A percentile compares a stretch with the other conserved stretches of the same genome.
Conservation (phyloP, 2,888 invertebrate genomes). For the Apoda limacodes region DNA sequence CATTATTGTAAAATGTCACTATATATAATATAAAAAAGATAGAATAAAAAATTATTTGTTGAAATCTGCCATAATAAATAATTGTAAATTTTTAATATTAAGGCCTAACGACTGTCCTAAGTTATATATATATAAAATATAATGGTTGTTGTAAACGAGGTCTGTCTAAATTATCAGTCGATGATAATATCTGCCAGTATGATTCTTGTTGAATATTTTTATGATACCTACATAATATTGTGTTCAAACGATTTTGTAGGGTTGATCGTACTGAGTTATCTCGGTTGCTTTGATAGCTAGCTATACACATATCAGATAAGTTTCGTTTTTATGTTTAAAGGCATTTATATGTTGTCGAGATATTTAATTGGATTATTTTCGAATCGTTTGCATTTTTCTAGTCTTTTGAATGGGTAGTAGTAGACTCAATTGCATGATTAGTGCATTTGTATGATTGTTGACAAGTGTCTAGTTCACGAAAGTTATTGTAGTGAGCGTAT, state of each 20-base stretch:
- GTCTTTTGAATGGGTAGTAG: slow-evolving; percentile 44
- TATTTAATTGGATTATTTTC: slow-evolving; percentile 34
- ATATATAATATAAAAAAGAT: slow-evolving; percentile 31
- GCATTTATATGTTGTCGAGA: slow-evolving; percentile 32
- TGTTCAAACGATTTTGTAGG: too few relatives aligned
- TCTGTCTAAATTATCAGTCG: slow-evolving; percentile 33
- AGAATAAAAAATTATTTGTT: slow-evolving; percentile 52
- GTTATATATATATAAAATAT: too few relatives aligned
- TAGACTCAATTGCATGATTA: neutral
- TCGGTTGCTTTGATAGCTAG: too few relatives aligned
- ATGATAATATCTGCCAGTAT: slow-evolving; percentile 13
- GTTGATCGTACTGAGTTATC: too few relatives aligned
- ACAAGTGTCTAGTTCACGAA: too few relatives aligned
- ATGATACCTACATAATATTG: slow-evolving; percentile 39
- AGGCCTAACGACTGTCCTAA: slow-evolving; percentile 67
- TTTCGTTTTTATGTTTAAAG: too few relatives aligned
- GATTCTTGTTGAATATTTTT: slow-evolving; percentile 41
- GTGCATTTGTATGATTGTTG: too few relatives aligned
- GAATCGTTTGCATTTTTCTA: slow-evolving; percentile 66
- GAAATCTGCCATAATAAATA: slow-evolving; percentile 68
- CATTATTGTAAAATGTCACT: slow-evolving; percentile 57
- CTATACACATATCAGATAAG: too few relatives aligned
- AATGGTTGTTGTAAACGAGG: slow-evolving; percentile 49
- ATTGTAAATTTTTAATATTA: slow-evolving; percentile 61
- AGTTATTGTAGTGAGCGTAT: too few relatives aligned